Base-by-base conservation (phyloP, 2,888 invertebrate species). In the Caenorhabditis sp. region DNA sequence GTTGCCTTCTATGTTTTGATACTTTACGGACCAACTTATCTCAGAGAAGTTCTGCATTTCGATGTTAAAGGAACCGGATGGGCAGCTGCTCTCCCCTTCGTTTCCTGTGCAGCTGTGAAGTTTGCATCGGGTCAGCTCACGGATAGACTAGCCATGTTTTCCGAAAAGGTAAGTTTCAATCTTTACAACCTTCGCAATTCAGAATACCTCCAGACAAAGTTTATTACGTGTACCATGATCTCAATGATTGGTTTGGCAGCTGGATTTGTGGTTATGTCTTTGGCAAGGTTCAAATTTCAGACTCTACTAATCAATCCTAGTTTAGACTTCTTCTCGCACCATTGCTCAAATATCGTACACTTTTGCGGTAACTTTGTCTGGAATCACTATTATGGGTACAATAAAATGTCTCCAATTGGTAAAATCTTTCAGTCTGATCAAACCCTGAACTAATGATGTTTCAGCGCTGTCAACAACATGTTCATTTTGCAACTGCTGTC, bases 361-460 rank as follows among this genome's bases (percentile, higher is more conserved):
- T 0, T 58, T 70, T 1, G 86, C 86, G 2, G 85, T 88, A 19
- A 83, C 83, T 14, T 77, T 87, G 44, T 85, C 81, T 10, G 88
- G 88, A 3, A 59, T 89, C 38, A 89, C 88, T 58, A 83, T 85
- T n/a, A 85, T 89, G 26, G 89, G 89, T 12, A 86, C 87, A 8
- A 82, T 87, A 22, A 86, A 86, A 58, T 85, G 86, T 49, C 79
- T 86, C 2, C 87, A 88, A 63, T 24, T 89, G 82, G 88, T 89
- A 38, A 22, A 28, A 6, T n/a, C 16, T 51, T 0, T 14, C 49
- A 19, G 26, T 28, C n/a, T 51, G 8, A 4, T 12, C n/a, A 31
- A 35, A 31, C 24, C 31, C 14, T 28, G n/a, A 5, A 70, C 1
- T 58, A 10, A 1, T 5, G n/a, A 31, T 31, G 2, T 72, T 66